Evolutionary conservation across 2,113 vertebrate genomes (phyloP), one percentile per base, ranked within the genome.

Genomic region (Toxotes jaculatrix): DNA sequence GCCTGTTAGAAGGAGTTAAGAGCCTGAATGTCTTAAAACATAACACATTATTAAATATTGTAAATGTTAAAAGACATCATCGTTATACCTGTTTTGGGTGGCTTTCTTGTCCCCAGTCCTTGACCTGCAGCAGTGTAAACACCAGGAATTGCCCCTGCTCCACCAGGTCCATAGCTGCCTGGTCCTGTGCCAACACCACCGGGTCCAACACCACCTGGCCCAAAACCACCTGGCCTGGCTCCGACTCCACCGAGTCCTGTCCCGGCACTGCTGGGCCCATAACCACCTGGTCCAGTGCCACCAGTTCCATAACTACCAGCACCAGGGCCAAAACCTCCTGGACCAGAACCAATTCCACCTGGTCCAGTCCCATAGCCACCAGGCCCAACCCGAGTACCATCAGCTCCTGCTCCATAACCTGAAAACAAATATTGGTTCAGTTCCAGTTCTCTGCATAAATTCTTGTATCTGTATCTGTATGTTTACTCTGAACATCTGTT

Each of bases 351-450:
- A 56, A 32, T 4, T 16, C 89, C 82, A 66, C 87, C 89, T 31
- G 75, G 47, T 61, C 90, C 87, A 51, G 65, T 70, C 55, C 90
- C 90, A 65, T 68, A 79, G 38, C 81, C 85, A 40, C 88, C 88
- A 63, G 82, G 83, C 14, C 89, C 88, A 67, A 53, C 7, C 3
- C 87, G 75, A 61, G 59, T 32, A 66, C 89, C 89, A 73, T 57
- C 87, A 87, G 68, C 70, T 72, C 81, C 80, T 77, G 56, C 66
- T 68, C 92, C 92, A 80, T 93, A 94, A 74, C 81, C 93, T 92
- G 38, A 72, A 86, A 84, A 64, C 3, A 66, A 66, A 83, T 31
- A 66, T 61, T 10, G 7, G 8, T 83, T 59, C 12, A 34, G 17
- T 79, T 74, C 40, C 2, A 45, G 2, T 69, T 71, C 4, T 53